Evolutionary conservation across 1,140 invertebrate species (phyloP).

Genomic region (Anthonomus grandis): DNA sequence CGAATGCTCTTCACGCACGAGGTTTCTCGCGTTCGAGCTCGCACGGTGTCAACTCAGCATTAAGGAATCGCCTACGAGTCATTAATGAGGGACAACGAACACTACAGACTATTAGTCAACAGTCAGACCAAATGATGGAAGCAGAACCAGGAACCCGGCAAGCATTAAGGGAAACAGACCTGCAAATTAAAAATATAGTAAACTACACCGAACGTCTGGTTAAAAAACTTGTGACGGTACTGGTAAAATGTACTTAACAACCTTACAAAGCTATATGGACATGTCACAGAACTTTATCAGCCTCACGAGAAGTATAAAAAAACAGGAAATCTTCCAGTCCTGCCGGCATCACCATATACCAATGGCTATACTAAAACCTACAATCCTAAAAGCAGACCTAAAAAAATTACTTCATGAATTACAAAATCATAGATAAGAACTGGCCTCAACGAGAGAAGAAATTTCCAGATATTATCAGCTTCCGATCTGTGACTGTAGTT

Average conservation of each 20-base stretch:
- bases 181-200: not conserved
- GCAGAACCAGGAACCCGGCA: not conserved
- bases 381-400: not conserved
- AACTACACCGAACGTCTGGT: too few relatives aligned
- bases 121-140: not conserved
- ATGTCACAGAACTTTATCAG: not conserved
- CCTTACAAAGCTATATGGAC: not conserved
- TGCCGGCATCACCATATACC: not conserved
- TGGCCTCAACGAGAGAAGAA: too few relatives aligned
- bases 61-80: too few relatives aligned
- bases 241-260: not conserved
- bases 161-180: not conserved
- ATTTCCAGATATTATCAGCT: too few relatives aligned
- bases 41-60: too few relatives aligned
- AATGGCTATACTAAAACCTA: not conserved
- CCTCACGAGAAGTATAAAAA: not conserved
- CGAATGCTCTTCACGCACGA: not conserved
- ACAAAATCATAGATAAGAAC: not conserved
- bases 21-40: too few relatives aligned
- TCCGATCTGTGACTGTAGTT: not conserved
- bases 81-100: too few relatives aligned
- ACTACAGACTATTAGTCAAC: not conserved
- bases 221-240: not conserved
- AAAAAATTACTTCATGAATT: not conserved
- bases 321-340: not conserved